Evolutionary conservation across 2,888 invertebrate genomes (phyloP).

Genomic region (Nymphalis urticae): DNA sequence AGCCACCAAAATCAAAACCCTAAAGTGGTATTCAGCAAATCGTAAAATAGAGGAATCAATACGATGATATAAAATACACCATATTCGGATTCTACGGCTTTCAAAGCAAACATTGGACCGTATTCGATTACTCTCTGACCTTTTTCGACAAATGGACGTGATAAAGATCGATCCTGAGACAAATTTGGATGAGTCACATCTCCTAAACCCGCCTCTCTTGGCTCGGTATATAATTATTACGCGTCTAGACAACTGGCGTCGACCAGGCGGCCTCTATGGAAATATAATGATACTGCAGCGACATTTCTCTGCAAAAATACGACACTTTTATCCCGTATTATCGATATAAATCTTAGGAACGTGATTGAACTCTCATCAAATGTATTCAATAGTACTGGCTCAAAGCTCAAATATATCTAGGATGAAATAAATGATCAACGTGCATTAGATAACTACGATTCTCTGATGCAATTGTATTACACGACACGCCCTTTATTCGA

Average conservation of each 20-base stretch:
- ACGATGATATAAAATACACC: slow-evolving; percentile 36
- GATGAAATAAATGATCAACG: slow-evolving; percentile 8
- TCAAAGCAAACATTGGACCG: slow-evolving; percentile 50
- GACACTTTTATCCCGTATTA: slow-evolving; percentile 1
- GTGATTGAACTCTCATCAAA: neutral
- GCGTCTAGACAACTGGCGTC: slow-evolving; percentile 77
- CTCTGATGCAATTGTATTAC: slow-evolving; percentile 5
- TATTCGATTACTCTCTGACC: slow-evolving; percentile 58
- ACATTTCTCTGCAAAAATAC: slow-evolving; percentile 46
- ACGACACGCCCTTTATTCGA: slow-evolving; percentile 29
- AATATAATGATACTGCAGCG: slow-evolving; percentile 57
- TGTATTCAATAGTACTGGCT: neutral
- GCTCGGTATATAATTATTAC: slow-evolving; percentile 73
- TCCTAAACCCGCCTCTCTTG: slow-evolving; percentile 65
- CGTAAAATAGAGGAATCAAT: slow-evolving; percentile 38
- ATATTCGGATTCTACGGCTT: slow-evolving; percentile 32
- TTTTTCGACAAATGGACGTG: slow-evolving; percentile 61
- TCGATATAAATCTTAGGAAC: neutral
- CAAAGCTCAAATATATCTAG: neutral
- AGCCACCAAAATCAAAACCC: neutral
- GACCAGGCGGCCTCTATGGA: slow-evolving; percentile 65
- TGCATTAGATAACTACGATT: slow-evolving; percentile 19
- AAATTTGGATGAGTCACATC: slow-evolving; percentile 72
- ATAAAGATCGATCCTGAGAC: slow-evolving; percentile 70
- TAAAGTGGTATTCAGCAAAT: neutral